These are phyloP conservation scores for Telmatochromis brachygnathus DNA, from an alignment of 2,113 vertebrate species.

Conservation along the genomic window DNA sequence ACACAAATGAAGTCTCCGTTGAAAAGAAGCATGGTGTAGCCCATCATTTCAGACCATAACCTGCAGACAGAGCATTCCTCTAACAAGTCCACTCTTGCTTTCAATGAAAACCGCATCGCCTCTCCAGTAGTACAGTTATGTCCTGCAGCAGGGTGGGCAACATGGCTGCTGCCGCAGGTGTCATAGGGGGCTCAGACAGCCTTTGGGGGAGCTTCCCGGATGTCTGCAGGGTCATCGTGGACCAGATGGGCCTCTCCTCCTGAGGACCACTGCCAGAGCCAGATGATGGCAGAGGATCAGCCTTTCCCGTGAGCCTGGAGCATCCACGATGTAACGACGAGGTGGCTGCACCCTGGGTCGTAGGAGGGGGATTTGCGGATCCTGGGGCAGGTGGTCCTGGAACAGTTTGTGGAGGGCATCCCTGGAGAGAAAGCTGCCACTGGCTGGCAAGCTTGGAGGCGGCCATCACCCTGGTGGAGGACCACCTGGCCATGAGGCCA, in stretches of 20 bases:
- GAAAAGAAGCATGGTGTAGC: neutral
- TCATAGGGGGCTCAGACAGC: neutral
- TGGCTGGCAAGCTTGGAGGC: neutral
- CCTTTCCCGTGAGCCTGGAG: neutral
- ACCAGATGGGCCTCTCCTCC: neutral
- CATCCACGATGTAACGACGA: fast-evolving
- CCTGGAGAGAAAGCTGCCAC: neutral
- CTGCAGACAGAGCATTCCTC: neutral
- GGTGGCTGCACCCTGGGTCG: neutral
- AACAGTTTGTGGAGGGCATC: neutral
- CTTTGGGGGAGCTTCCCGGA: neutral
- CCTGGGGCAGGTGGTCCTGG: neutral
- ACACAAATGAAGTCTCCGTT: neutral
- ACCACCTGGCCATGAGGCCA: neutral
- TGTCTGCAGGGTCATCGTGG: neutral
- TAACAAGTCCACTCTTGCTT: neutral
- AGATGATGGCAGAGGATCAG: neutral
- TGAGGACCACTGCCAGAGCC: neutral
- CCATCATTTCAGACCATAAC: neutral
- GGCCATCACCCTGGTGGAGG: neutral
- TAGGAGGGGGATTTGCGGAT: neutral
- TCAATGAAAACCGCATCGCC: neutral
- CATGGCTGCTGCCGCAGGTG: neutral
- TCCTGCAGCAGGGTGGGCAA: neutral
- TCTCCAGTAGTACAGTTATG: neutral